Percentiles rank a stretch among this genome's conserved stretches.
Evolutionary conservation across 2,888 invertebrate species (phyloP).

Genomic region (Fabriciana adippe): DNA sequence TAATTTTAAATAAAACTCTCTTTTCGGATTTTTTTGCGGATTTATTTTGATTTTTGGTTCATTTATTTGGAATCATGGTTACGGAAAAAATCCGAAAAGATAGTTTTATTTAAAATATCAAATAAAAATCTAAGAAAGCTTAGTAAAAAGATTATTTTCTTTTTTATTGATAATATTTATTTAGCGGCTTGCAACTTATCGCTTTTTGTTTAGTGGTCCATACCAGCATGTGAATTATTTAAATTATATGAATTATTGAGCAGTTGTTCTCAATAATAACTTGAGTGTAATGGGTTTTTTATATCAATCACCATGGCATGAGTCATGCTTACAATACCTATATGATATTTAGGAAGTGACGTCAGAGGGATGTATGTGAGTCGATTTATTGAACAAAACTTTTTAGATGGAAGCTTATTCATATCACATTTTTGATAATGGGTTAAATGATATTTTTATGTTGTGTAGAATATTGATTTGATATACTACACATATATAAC

Average conservation of each 20-base stretch:
- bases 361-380: constrained; percentile 27
- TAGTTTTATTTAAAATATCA: no score
- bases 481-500: no score
- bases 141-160: no score
- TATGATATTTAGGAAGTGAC: constrained; percentile 36
- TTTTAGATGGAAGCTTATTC: constrained; percentile 1
- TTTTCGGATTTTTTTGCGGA: no score
- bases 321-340: constrained; percentile 33
- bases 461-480: not conserved
- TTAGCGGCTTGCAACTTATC: no score
- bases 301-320: constrained; percentile 34
- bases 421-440: not conserved
- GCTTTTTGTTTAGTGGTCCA: constrained; percentile 1
- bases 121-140: no score
- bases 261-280: constrained; percentile 28
- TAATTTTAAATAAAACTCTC: no score
- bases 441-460: no score
- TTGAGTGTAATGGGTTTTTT: constrained; percentile 36
- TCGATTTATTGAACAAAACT: constrained; percentile 8
- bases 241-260: constrained; percentile 20
- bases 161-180: no score
- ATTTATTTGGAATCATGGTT: no score
- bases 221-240: not conserved
- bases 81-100: no score
- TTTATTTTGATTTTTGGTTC: no score